A percentile compares a stretch with the other conserved stretches of the same genome.
These are phyloP conservation scores for cat (Felis catus) DNA, from an alignment of 2,113 vertebrate species.

Conservation along the genomic window F.catus_Fca126_mat1.0 CM031413.1:141075501-141076000, in stretches of 20 bases:
- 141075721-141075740: background rate
- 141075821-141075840: no score
- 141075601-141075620: background rate
- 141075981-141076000: background rate
- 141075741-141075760: background rate
- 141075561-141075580: background rate
- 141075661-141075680: slow-evolving; percentile 86
- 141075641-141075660: background rate
- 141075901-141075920: background rate
- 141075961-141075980: background rate
- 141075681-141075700: slow-evolving; percentile 65
- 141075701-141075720: background rate
- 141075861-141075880: background rate
- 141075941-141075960: background rate
- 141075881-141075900: background rate
- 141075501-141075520: background rate
- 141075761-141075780: background rate
- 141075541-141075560: background rate
- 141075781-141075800: background rate
- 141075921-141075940: background rate
- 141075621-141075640: background rate
- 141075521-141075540: background rate
- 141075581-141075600: background rate
- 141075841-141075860: background rate
- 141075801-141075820: background rate